Percentiles rank a stretch among this genome's conserved stretches.
Evolutionary conservation across 1,140 invertebrate species (phyloP).

Genomic region (Drosophila parabipectinata): DNA sequence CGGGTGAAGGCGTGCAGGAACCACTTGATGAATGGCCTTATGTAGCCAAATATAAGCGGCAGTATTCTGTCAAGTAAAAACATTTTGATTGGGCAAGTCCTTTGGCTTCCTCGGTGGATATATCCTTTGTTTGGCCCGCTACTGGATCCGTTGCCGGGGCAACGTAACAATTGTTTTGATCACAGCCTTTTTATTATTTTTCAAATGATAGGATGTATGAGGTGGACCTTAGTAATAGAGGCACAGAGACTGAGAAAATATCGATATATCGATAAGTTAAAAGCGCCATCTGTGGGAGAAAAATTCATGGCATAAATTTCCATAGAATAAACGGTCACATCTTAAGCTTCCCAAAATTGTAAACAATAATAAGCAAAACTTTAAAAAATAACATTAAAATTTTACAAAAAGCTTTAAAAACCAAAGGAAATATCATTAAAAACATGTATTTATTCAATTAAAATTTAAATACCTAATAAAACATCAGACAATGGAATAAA

Average conservation of each 20-base stretch:
- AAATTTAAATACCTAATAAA: neutral
- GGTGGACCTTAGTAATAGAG: neutral
- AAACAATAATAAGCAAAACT: neutral
- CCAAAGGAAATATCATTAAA: too few species aligned
- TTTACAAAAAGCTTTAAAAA: too few species aligned
- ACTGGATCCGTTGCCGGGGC: constrained; percentile 12
- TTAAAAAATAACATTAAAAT: neutral
- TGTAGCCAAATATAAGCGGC: constrained; percentile 86
- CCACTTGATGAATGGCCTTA: constrained; percentile 93
- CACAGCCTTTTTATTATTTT: neutral
- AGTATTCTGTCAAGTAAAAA: constrained; percentile 67
- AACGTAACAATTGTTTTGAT: constrained; percentile 6
- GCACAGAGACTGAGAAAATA: neutral
- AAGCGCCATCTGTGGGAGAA: neutral
- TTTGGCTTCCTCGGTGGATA: neutral
- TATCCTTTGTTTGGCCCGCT: constrained; percentile 15
- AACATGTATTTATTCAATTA: neutral
- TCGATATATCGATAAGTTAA: neutral
- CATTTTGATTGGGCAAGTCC: constrained; percentile 40
- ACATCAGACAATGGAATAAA: neutral
- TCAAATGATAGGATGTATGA: neutral
- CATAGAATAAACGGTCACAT: neutral
- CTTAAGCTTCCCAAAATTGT: neutral
- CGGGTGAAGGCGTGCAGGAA: constrained; percentile 92
- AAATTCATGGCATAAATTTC: neutral